phyloP scores from a whole-genome alignment of 2,797 vertebrate genomes.

The Aratinga solstitialis region DNA sequence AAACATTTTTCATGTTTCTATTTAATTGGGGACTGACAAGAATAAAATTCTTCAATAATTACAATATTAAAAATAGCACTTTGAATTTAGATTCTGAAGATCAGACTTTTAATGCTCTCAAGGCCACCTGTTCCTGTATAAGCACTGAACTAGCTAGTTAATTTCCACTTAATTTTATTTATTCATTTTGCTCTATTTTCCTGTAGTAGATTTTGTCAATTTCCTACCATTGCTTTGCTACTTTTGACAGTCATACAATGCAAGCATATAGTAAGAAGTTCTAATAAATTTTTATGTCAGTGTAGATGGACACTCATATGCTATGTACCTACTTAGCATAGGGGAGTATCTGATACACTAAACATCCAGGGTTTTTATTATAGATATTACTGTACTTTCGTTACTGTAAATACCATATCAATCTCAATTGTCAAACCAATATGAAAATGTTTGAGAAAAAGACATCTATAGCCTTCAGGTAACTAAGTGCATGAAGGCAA shows the following conservation, averaged over 20 bases:
- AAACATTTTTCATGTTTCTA: neutral
- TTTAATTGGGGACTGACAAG: neutral
- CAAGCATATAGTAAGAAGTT: neutral
- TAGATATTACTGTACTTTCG: neutral
- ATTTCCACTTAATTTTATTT: neutral
- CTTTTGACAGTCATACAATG: neutral
- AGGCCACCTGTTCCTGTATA: neutral
- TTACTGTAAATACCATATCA: neutral
- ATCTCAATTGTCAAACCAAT: neutral
- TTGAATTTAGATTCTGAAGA: neutral
- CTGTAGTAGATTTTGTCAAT: neutral
- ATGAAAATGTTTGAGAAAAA: neutral
- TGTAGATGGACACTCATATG: neutral
- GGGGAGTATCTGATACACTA: accelerated
- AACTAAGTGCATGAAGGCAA: neutral
- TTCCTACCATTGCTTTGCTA: neutral
- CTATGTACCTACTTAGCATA: neutral
- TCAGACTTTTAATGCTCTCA: neutral
- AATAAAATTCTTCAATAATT: neutral
- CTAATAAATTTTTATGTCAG: neutral
- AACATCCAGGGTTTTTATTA: neutral
- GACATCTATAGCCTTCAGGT: neutral
- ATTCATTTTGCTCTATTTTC: neutral
- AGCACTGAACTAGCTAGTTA: neutral
- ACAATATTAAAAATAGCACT: neutral